Percentiles rank a stretch among this genome's conserved stretches.
Evolutionary conservation across 2,797 vertebrate species (phyloP).

Genomic region (Onychomys arenicola): DNA sequence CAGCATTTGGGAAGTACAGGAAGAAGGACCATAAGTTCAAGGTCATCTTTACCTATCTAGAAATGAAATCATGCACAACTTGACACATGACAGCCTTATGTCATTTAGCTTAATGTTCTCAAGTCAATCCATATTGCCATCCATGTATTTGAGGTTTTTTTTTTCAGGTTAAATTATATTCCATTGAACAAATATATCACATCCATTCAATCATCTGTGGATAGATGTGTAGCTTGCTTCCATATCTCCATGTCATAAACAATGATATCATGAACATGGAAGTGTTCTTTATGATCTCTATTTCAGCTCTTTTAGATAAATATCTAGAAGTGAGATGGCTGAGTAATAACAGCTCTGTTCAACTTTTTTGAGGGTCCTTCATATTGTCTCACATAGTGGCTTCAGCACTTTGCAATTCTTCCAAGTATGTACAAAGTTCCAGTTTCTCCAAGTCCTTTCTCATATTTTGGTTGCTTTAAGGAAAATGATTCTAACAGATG

Average conservation of each 20-base stretch:
- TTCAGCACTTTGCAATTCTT: background rate
- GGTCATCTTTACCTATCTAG: too few species aligned
- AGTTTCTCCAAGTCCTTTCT: background rate
- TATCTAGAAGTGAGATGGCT: background rate
- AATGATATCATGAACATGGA: background rate
- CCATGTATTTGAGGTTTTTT: background rate
- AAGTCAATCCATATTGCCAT: background rate
- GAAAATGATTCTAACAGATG: background rate
- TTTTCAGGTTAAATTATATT: background rate
- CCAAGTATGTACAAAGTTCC: background rate
- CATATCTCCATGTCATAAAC: background rate
- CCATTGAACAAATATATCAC: background rate
- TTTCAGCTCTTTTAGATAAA: slow-evolving; percentile 1
- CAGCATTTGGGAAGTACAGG: too few species aligned
- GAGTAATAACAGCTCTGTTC: background rate
- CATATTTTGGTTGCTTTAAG: background rate
- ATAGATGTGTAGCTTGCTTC: background rate
- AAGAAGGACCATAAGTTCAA: background rate
- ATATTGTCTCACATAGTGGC: background rate
- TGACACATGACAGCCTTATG: background rate
- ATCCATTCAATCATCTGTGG: background rate
- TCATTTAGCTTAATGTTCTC: background rate
- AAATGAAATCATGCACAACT: background rate
- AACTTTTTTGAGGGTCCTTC: background rate
- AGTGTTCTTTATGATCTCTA: background rate